These are phyloP conservation scores for Peromyscus attwateri DNA, from an alignment of 2,797 vertebrate species.

Conservation along the genomic window DNA sequence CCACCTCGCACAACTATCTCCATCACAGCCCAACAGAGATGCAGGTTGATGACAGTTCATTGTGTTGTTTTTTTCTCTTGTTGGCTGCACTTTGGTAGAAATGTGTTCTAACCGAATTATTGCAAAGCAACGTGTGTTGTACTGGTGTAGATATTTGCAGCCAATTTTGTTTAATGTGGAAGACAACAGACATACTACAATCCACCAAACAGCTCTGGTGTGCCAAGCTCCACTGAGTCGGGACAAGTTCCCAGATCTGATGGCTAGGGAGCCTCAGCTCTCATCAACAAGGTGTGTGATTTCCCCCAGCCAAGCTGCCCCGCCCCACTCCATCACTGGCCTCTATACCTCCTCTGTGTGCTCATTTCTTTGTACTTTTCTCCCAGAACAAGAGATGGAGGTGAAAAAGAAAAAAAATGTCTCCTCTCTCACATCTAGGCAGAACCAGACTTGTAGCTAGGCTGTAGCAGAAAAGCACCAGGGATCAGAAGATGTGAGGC, in stretches of 20 bases:
- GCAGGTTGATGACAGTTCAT: not conserved
- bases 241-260: not conserved
- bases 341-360: not conserved
- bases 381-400: not conserved
- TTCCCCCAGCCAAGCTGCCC: not conserved
- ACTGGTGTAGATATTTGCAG: constrained; percentile 57
- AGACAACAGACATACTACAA: constrained; percentile 56
- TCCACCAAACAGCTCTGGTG: not conserved
- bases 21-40: not conserved
- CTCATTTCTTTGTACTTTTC: not conserved
- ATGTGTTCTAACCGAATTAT: constrained; percentile 67
- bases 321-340: rapidly evolving
- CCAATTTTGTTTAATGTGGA: constrained; percentile 50
- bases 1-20: not conserved
- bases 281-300: not conserved
- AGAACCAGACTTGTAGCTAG: not conserved
- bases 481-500: not conserved
- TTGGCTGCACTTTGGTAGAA: constrained; percentile 59
- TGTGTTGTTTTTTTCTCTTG: constrained; percentile 40
- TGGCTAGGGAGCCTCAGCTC: not conserved
- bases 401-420: not conserved
- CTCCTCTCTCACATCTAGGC: not conserved
- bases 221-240: not conserved
- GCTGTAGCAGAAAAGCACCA: rapidly evolving
- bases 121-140: constrained; percentile 44